Percentiles rank a stretch among this genome's conserved stretches.
phyloP scores from a whole-genome alignment of 2,888 invertebrate genomes.

The Volucella zonaria region DNA sequence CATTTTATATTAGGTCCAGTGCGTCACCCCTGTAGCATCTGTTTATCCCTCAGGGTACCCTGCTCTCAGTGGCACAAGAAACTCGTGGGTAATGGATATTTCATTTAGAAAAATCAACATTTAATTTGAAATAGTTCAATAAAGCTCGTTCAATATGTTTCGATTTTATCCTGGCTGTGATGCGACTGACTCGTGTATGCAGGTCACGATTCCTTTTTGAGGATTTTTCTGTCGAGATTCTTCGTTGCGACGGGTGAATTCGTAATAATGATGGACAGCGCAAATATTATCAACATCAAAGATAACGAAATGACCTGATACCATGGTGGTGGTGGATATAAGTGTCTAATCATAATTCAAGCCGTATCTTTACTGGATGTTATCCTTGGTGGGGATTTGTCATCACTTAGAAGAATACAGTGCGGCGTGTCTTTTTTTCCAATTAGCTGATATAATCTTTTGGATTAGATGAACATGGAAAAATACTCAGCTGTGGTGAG shows the following conservation, averaged over 20 bases:
- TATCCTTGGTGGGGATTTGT: conserved; percentile 45
- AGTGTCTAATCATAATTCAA: conserved; percentile 70
- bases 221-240: conserved; percentile 60
- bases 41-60: conserved; percentile 25
- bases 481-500: neutral
- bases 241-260: conserved; percentile 50
- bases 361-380: conserved; percentile 46
- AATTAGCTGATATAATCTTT: conserved; percentile 62
- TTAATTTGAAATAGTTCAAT: conserved; percentile 73
- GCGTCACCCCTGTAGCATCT: conserved; percentile 45
- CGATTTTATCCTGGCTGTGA: conserved; percentile 26
- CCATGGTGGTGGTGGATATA: neutral
- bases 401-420: conserved; percentile 33
- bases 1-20: conserved; percentile 60
- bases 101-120: conserved; percentile 74
- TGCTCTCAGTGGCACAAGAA: neutral
- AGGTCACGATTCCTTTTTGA: conserved; percentile 65
- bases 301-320: conserved; percentile 64
- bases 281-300: conserved; percentile 73
- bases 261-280: conserved; percentile 70
- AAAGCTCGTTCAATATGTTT: conserved; percentile 68
- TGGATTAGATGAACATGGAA: conserved; percentile 50
- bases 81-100: conserved; percentile 64
- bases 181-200: conserved; percentile 46
- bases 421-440: conserved; percentile 45